These are phyloP conservation scores for Bryconaethiops microstoma DNA, from an alignment of 2,797 vertebrate genomes.

Conservation along the genomic window DNA sequence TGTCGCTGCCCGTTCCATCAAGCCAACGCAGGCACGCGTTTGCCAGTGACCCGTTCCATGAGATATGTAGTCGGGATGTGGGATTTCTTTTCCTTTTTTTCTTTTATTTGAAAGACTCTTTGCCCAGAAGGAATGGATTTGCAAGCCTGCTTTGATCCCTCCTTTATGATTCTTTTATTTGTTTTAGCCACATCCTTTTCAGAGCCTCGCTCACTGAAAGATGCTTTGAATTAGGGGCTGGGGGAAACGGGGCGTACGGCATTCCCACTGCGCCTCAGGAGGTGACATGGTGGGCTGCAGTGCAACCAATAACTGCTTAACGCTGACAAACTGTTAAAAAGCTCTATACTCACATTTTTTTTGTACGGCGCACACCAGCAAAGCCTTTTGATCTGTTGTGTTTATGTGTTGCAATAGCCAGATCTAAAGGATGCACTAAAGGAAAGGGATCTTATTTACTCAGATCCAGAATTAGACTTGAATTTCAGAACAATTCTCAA, in stretches of 20 bases:
- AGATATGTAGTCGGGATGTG: constrained; percentile 68
- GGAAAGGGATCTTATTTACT: neutral
- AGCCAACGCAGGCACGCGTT: constrained; percentile 69
- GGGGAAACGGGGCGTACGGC: constrained; percentile 48
- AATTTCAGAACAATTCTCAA: no score
- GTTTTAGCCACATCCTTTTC: constrained; percentile 89
- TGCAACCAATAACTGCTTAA: constrained; percentile 43
- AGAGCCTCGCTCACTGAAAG: constrained; percentile 79
- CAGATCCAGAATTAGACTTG: neutral
- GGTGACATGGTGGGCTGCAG: constrained; percentile 50
- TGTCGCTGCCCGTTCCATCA: constrained; percentile 65
- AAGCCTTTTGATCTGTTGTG: constrained; percentile 14
- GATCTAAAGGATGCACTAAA: constrained; percentile 5
- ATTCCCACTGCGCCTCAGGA: constrained; percentile 52
- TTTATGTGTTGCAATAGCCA: constrained; percentile 17
- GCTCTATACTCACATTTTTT: constrained; percentile 9
- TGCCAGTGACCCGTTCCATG: constrained; percentile 65
- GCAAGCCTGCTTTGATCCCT: constrained; percentile 85
- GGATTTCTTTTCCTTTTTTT: constrained; percentile 62
- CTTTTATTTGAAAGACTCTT: constrained; percentile 76
- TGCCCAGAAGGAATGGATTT: constrained; percentile 91
- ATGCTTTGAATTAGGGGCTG: constrained; percentile 88
- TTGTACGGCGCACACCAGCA: constrained; percentile 16
- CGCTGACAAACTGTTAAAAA: constrained; percentile 43
- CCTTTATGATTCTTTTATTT: constrained; percentile 87